phyloP scores from a whole-genome alignment of 2,797 vertebrate genomes.

The Sphenodon punctatus region DNA sequence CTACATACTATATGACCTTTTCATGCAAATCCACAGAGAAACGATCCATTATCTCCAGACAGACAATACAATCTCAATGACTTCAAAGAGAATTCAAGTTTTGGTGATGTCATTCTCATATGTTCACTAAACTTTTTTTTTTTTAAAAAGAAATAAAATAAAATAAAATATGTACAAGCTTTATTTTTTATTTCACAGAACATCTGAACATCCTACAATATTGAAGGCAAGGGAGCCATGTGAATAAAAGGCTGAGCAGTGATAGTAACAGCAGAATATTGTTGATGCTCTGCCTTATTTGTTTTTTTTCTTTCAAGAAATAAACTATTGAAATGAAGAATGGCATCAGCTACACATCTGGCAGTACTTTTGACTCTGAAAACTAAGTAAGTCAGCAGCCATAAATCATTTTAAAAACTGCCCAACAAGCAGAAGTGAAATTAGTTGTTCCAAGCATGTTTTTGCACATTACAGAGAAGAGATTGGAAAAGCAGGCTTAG shows the following conservation, averaged over 20 bases:
- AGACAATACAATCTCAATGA: no score
- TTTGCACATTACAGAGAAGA: not conserved
- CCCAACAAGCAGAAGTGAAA: conserved; percentile 46
- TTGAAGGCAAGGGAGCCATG: not conserved
- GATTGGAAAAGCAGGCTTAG: not conserved
- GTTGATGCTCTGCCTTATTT: not conserved
- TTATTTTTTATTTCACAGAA: not conserved
- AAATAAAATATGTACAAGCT: not conserved
- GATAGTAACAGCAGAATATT: not conserved
- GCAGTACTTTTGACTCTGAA: conserved; percentile 27
- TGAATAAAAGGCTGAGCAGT: conserved; percentile 18
- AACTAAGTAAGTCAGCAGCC: conserved; percentile 4
- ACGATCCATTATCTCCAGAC: no score
- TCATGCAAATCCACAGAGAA: not conserved
- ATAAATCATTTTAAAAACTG: conserved; percentile 48
- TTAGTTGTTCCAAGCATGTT: conserved; percentile 25
- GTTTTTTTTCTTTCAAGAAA: conserved; percentile 35
- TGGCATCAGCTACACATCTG: conserved; percentile 22
- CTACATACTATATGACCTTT: not conserved
- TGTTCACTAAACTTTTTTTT: no score
- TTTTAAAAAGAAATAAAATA: no score
- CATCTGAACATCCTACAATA: not conserved
- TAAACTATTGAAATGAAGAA: conserved; percentile 48
- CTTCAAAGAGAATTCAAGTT: no score
- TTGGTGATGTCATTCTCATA: no score